phyloP scores from a whole-genome alignment of 2,113 vertebrate genomes.

The Brachyhypopomus gauderio region DNA sequence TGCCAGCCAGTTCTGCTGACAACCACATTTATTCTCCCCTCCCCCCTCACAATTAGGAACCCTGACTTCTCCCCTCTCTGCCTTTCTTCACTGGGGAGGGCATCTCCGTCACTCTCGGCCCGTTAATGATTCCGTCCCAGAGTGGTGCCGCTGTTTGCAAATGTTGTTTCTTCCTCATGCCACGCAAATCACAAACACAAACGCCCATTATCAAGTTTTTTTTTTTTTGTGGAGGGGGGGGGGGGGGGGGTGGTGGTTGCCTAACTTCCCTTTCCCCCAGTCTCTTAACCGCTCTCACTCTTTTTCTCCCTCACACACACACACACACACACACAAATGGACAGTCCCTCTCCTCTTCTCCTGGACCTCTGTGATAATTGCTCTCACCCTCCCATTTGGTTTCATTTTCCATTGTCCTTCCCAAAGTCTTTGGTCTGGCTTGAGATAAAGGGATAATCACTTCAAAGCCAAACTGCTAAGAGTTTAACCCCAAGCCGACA shows the following conservation, averaged over 20 bases:
- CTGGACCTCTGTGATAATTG: conserved; percentile 82
- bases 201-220: conserved; percentile 62
- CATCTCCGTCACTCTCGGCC: background rate
- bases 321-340: conserved; percentile 54
- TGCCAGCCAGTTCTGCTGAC: conserved; percentile 80
- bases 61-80: background rate
- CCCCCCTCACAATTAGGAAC: conserved; percentile 20
- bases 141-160: conserved; percentile 47
- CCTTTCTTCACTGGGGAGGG: background rate
- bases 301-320: conserved; percentile 6
- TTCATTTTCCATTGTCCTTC: conserved; percentile 91
- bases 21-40: conserved; percentile 73
- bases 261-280: conserved; percentile 13
- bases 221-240: no score
- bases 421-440: conserved; percentile 92
- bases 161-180: conserved; percentile 67
- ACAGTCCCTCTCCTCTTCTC: conserved; percentile 81
- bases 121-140: conserved; percentile 24
- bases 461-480: conserved; percentile 95
- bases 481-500: conserved; percentile 95
- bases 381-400: conserved; percentile 85
- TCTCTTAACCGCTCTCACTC: conserved; percentile 33
- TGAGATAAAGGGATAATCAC: conserved; percentile 99
- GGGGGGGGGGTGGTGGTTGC: no score
- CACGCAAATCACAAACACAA: conserved; percentile 76